Percentiles rank a stretch among this genome's conserved stretches.
Conservation (phyloP, 2,797 vertebrate genomes). For the Phrynocephalus forsythii region DNA sequence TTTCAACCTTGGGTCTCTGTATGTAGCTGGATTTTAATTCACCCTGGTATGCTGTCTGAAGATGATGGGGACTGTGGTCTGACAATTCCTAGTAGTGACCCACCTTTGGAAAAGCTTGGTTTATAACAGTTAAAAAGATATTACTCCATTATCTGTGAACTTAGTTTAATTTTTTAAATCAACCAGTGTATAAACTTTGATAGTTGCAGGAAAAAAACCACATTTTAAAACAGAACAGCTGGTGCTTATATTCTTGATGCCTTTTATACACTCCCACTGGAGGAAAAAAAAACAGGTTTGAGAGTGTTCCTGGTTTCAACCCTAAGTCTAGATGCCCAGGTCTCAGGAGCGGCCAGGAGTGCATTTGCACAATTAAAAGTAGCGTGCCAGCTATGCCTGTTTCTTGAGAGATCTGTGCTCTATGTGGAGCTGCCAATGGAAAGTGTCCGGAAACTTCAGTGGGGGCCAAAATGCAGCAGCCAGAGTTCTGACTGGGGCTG, state of each 20-base stretch:
- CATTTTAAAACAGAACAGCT: slow-evolving; percentile 19
- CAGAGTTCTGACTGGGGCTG: too few relatives aligned
- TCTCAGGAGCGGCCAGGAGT: too few relatives aligned
- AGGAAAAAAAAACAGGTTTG: too few relatives aligned
- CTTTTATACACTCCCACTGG: slow-evolving; percentile 1
- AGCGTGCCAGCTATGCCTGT: too few relatives aligned
- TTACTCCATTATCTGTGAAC: neutral
- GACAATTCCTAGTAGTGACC: neutral
- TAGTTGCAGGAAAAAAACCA: slow-evolving; percentile 1
- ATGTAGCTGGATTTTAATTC: neutral
- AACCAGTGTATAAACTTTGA: neutral
- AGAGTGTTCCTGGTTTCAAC: too few relatives aligned
- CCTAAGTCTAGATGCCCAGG: too few relatives aligned
- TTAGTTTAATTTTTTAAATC: neutral
- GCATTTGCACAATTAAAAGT: too few relatives aligned
- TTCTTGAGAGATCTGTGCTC: too few relatives aligned
- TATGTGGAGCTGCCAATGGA: too few relatives aligned
- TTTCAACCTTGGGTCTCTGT: neutral
- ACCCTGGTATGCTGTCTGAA: neutral
- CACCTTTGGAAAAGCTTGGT: neutral
- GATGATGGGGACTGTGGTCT: neutral
- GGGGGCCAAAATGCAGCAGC: too few relatives aligned
- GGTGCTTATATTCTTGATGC: slow-evolving; percentile 8
- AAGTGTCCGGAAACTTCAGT: too few relatives aligned
- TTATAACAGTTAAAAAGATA: neutral